Base-by-base conservation (phyloP, 2,797 vertebrate species). In the Carduelis carduelis region DNA sequence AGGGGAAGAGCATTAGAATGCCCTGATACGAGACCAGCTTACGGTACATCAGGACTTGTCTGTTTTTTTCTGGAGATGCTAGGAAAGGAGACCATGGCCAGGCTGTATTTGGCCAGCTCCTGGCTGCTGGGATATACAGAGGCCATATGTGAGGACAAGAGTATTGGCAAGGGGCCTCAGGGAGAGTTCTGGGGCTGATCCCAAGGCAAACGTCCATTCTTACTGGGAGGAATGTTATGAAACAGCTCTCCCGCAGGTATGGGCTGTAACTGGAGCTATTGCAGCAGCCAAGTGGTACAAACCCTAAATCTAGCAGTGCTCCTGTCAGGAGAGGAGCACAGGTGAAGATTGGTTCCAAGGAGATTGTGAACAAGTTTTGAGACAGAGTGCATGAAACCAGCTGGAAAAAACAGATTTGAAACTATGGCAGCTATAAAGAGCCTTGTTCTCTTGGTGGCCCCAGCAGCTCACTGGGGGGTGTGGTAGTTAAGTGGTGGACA, bases 121-220 rank as follows among this genome's bases (percentile, higher is more conserved):
- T 55, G 44, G 55, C 64, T 74, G 30, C n/a, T 47, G 61, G 64
- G 35, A 53, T 11, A 37, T 37, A 37, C 0, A 12, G 49, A 35
- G 4, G 1, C 17, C 20, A 50, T 16, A 23, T 37, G 9, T 57
- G 60, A 43, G 50, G n/a, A 27, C 22, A 27, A 23, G 11, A 53
- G 4, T 35, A 9, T 23, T 0, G 1, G 35, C 1, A 5, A 84
- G 46, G 26, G 34, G 19, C 20, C 1, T 28, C n/a, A n/a, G 44
- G 21, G 34, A 78, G 80, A 39, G 66, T 34, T 16, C 41, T 13
- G 34, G 30, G 14, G n/a, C 46, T 39, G 34, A 80, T 41, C 18
- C 53, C 11, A 27, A 47, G 43, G 39, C 20, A 24, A 8, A 3
- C 0, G 4, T 59, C 43, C 39, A 35, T 90, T 60, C 47, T n/a